These are phyloP conservation scores for Urosaurus nigricauda DNA, from an alignment of 2,797 vertebrate genomes.

Conservation along the genomic window DNA sequence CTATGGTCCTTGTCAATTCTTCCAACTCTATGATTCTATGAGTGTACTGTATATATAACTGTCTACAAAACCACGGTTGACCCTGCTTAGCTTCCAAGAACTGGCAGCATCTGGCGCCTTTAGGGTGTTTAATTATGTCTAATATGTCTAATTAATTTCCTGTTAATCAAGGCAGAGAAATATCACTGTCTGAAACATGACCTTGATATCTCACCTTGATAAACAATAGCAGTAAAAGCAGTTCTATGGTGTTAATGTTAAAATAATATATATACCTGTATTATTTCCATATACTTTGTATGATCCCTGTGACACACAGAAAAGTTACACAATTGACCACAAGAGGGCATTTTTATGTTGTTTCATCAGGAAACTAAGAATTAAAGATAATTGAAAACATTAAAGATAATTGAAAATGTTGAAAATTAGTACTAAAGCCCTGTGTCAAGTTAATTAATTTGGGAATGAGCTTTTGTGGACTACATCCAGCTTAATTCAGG, in stretches of 20 bases:
- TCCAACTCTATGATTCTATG: too few relatives aligned
- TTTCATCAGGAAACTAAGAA: background rate
- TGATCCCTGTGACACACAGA: background rate
- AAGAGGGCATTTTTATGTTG: background rate
- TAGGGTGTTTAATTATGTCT: background rate
- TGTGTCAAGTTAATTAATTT: background rate
- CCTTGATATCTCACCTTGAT: background rate
- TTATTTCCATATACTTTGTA: too few relatives aligned
- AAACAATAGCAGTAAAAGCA: background rate
- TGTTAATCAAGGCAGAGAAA: background rate
- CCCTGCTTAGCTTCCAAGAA: too few relatives aligned
- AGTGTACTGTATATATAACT: too few relatives aligned
- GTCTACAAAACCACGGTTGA: too few relatives aligned
- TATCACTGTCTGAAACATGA: background rate
- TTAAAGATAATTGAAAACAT: background rate
- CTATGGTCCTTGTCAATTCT: too few relatives aligned
- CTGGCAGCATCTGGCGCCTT: too few relatives aligned
- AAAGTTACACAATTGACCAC: background rate
- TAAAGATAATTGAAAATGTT: background rate
- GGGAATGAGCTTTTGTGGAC: background rate
- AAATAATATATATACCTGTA: too few relatives aligned
- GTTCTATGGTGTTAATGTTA: background rate
- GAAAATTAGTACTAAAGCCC: background rate
- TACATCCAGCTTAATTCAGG: background rate
- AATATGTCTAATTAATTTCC: background rate